These are phyloP conservation scores for Amphipoea lucens DNA, from an alignment of 2,888 invertebrate genomes.

Conservation along the genomic window DNA sequence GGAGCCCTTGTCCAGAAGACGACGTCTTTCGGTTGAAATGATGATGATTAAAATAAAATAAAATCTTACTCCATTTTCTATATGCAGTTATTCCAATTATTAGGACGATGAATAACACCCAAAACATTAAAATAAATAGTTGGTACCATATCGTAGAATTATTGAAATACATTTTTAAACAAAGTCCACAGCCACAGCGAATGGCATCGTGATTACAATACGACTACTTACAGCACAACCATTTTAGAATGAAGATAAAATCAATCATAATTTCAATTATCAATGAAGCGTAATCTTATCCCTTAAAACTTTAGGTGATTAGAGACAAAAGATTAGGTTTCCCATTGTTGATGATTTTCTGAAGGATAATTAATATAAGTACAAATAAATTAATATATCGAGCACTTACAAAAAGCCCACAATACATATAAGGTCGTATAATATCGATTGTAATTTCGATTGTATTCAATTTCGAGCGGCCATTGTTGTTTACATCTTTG, in stretches of 20 bases:
- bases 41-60: background rate
- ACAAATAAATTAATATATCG: background rate
- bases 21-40: background rate
- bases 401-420: conserved; percentile 4
- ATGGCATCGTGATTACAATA: background rate
- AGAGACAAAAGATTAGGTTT: background rate
- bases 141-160: conserved; percentile 34
- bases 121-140: conserved; percentile 51
- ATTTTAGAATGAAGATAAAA: conserved; percentile 12
- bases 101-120: conserved; percentile 42
- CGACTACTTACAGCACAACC: conserved; percentile 5
- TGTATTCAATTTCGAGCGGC: no score
- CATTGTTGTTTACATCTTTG: no score
- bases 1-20: background rate
- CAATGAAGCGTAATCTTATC: conserved; percentile 51
- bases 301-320: conserved; percentile 5
- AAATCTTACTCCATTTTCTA: conserved; percentile 49
- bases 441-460: no score
- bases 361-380: background rate
- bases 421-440: background rate
- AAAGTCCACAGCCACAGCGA: conserved; percentile 2
- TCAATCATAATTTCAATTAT: conserved; percentile 16
- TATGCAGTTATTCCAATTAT: conserved; percentile 30
- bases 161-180: conserved; percentile 19
- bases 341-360: background rate